Evolutionary conservation across 2,888 invertebrate genomes (phyloP).

Genomic region (Standfussiana lucernea): DNA sequence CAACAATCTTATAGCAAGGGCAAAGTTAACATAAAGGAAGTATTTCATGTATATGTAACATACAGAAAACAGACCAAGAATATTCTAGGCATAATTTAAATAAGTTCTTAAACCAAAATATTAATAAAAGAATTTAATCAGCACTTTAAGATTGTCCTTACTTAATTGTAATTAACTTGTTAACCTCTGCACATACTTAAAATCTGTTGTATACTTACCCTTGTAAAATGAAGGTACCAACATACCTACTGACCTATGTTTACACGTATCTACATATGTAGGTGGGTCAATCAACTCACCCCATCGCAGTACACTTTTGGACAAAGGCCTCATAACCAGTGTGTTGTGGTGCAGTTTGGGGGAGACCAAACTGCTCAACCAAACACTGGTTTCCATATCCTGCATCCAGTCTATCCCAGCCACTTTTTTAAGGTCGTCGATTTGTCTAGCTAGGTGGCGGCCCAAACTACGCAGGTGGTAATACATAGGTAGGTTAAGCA

Average conservation of each 20-base stretch:
- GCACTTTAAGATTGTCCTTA: constrained; percentile 29
- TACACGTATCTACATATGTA: too few relatives aligned
- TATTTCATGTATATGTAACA: background rate
- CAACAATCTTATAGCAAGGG: background rate
- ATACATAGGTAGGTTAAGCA: background rate
- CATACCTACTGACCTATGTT: background rate
- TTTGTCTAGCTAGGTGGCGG: background rate
- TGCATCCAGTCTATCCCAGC: background rate
- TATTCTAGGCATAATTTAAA: background rate
- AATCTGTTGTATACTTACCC: constrained; percentile 21
- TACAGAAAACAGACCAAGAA: background rate
- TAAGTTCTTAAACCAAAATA: background rate
- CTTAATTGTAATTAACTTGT: constrained; percentile 32
- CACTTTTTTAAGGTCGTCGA: background rate
- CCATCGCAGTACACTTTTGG: background rate
- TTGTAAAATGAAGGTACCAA: constrained; percentile 47
- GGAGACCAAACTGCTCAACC: background rate
- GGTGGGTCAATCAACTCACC: background rate
- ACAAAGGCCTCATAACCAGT: background rate
- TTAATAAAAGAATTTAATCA: background rate
- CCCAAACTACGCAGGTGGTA: background rate
- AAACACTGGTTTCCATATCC: background rate
- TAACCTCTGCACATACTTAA: constrained; percentile 42
- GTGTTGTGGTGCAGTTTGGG: too few relatives aligned
- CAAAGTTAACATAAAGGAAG: too few relatives aligned